Conservation (phyloP, 2,113 vertebrate genomes). For the Nothoprocta perdicaria region DNA sequence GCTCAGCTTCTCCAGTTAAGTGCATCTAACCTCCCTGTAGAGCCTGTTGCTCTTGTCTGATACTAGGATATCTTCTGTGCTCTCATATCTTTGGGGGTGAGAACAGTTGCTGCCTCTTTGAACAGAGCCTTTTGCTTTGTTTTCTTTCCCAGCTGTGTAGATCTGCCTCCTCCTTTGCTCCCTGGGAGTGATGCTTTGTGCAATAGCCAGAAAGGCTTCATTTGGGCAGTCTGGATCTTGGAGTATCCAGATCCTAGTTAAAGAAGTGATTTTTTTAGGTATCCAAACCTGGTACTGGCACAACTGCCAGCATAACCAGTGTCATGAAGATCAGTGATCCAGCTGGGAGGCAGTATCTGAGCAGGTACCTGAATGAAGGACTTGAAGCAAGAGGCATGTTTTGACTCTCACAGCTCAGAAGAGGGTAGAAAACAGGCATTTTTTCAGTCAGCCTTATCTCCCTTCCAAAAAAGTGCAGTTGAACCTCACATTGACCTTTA, state of each 20-base stretch:
- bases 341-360: background rate
- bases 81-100: background rate
- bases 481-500: background rate
- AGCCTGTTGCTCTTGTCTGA: background rate
- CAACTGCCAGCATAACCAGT: fast-evolving
- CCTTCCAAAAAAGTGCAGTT: background rate
- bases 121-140: background rate
- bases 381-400: background rate
- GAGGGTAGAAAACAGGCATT: background rate
- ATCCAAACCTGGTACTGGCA: background rate
- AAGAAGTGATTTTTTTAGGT: background rate
- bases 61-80: background rate
- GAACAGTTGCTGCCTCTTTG: background rate
- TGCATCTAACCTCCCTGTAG: background rate
- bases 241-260: background rate
- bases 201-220: background rate
- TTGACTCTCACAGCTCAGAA: background rate
- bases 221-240: background rate
- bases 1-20: conserved; percentile 42
- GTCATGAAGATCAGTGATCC: background rate
- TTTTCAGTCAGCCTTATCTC: background rate
- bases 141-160: background rate
- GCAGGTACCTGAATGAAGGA: background rate
- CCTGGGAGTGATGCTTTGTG: fast-evolving
- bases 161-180: background rate